phyloP scores from a whole-genome alignment of 2,113 vertebrate genomes.

The Tachysurus fulvidraco region DNA sequence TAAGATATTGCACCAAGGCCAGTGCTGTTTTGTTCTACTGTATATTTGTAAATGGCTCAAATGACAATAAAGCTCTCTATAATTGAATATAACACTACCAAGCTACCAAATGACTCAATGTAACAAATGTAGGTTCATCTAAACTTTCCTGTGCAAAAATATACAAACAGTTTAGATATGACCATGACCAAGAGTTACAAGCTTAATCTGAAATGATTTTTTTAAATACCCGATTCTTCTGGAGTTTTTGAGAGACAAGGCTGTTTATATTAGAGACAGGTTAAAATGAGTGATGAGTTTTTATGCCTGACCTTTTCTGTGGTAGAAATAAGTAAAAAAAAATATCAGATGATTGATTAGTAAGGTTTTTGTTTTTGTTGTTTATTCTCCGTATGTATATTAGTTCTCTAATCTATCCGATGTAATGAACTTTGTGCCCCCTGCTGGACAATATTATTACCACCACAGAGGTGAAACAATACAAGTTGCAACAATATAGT shows the following conservation, averaged over 20 bases:
- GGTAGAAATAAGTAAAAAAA: background rate
- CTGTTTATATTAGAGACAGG: background rate
- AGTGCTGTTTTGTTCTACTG: background rate
- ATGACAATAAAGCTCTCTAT: background rate
- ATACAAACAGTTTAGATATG: background rate
- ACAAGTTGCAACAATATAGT: background rate
- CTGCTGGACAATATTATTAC: conserved; percentile 34
- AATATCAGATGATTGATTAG: background rate
- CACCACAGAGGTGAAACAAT: background rate
- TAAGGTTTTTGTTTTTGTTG: background rate
- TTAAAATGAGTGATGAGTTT: background rate
- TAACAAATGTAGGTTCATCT: background rate
- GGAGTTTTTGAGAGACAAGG: background rate
- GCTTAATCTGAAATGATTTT: background rate
- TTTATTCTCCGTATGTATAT: background rate
- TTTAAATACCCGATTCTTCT: conserved; percentile 5
- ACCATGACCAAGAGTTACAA: background rate
- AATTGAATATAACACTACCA: background rate
- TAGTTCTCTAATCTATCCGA: background rate
- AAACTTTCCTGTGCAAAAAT: background rate
- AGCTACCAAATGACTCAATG: background rate
- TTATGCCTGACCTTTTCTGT: background rate
- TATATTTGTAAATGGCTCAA: background rate
- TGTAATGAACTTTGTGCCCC: conserved; percentile 27
- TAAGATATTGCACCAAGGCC: background rate